Conservation (phyloP, 2,888 invertebrate genomes). For the Hipparchia semele region DNA sequence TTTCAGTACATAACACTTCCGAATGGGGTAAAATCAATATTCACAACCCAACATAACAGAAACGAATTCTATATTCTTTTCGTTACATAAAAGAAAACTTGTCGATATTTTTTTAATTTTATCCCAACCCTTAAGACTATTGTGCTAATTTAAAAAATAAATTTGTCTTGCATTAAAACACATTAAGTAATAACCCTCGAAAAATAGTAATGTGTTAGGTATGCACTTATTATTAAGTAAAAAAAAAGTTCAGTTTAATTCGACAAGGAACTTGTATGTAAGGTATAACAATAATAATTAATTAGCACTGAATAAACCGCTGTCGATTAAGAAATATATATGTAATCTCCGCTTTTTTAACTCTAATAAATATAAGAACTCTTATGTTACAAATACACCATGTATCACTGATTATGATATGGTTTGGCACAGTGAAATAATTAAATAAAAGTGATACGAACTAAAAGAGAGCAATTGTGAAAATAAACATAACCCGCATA, state of each 20-base stretch:
- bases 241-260: constrained; percentile 53
- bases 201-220: constrained; percentile 76
- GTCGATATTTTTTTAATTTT: constrained; percentile 48
- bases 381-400: constrained; percentile 54
- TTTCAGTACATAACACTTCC: constrained; percentile 44
- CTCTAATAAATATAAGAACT: constrained; percentile 43
- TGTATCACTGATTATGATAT: constrained; percentile 77
- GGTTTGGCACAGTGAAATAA: constrained; percentile 58
- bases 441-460: constrained; percentile 33
- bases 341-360: constrained; percentile 39
- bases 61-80: constrained; percentile 15
- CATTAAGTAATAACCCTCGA: constrained; percentile 72
- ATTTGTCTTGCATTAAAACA: constrained; percentile 62
- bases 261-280: constrained; percentile 71
- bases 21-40: constrained; percentile 32
- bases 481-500: constrained; percentile 26
- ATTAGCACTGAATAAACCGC: constrained; percentile 49
- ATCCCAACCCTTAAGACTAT: constrained; percentile 73
- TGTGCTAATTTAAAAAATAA: constrained; percentile 76
- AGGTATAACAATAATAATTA: constrained; percentile 46
- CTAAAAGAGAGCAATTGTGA: constrained; percentile 39
- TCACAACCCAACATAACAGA: constrained; percentile 28
- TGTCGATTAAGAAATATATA: constrained; percentile 48
- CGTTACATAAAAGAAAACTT: constrained; percentile 37
- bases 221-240: constrained; percentile 64